Evolutionary conservation across 2,797 vertebrate genomes (phyloP).

Genomic region (Rhabdophis nuchalis): DNA sequence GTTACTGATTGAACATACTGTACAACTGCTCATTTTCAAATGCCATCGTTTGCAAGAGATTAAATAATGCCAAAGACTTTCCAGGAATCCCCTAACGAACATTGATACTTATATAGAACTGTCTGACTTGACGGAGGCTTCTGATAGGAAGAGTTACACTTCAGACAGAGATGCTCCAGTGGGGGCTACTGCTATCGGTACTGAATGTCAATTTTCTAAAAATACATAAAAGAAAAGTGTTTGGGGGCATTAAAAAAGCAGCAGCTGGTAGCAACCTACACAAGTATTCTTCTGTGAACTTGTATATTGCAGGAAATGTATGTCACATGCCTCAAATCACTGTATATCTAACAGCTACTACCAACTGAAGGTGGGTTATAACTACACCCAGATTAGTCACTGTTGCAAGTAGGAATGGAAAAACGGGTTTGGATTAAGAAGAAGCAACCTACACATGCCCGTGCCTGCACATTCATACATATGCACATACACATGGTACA

Average conservation of each 20-base stretch:
- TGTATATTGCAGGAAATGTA: conserved; percentile 3
- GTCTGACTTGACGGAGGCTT: background rate
- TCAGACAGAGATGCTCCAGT: background rate
- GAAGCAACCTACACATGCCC: conserved; percentile 54
- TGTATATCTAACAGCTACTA: conserved; percentile 45
- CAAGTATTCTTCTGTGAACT: background rate
- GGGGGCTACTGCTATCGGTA: background rate
- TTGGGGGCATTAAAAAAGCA: background rate
- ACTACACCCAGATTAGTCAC: conserved; percentile 53
- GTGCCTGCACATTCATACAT: background rate
- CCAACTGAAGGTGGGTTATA: conserved; percentile 43
- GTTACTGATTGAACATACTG: background rate
- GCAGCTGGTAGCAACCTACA: background rate
- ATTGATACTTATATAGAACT: background rate
- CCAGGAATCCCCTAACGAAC: conserved; percentile 21
- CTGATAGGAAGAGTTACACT: background rate
- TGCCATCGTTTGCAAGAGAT: conserved; percentile 20
- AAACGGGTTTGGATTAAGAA: conserved; percentile 57
- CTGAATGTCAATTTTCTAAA: background rate
- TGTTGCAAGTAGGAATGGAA: conserved; percentile 54
- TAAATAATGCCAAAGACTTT: conserved; percentile 25
- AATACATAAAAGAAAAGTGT: conserved; percentile 18
- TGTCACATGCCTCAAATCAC: conserved; percentile 17
- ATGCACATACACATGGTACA: background rate
- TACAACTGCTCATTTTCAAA: background rate